Percentiles rank a stretch among this genome's conserved stretches.
Evolutionary conservation across 1,140 invertebrate genomes (phyloP).

Genomic region (Nebria ingens): DNA sequence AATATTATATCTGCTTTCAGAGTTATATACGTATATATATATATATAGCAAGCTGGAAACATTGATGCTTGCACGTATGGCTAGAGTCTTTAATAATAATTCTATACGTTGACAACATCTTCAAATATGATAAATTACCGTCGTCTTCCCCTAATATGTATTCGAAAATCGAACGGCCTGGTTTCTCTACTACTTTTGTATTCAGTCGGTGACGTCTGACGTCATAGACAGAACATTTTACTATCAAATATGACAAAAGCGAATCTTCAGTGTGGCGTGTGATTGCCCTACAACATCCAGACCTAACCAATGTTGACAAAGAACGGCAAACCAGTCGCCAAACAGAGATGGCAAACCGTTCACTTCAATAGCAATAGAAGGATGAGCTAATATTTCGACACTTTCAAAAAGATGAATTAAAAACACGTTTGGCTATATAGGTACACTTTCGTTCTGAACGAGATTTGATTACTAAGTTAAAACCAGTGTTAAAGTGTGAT

Average conservation of each 20-base stretch:
- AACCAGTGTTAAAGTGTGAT: not conserved
- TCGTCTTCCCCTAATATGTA: not conserved
- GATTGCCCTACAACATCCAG: not conserved
- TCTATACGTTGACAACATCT: not conserved
- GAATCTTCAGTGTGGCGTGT: not conserved
- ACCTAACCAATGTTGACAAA: too few relatives aligned
- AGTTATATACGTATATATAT: too few relatives aligned
- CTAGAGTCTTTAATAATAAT: too few relatives aligned
- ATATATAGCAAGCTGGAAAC: too few relatives aligned
- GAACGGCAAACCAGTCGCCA: too few relatives aligned
- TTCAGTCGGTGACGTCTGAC: not conserved
- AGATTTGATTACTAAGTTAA: not conserved
- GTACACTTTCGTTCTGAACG: too few relatives aligned
- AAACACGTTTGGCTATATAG: too few relatives aligned
- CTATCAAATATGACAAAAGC: not conserved
- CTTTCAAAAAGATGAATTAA: not conserved
- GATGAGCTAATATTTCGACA: not conserved
- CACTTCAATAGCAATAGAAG: too few relatives aligned
- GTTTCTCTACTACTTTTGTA: not conserved
- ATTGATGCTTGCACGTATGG: too few relatives aligned
- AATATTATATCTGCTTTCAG: too few relatives aligned
- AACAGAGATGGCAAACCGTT: too few relatives aligned
- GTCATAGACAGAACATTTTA: constrained; percentile 5
- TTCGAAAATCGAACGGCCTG: too few relatives aligned
- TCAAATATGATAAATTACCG: not conserved